Conservation (phyloP, 2,113 vertebrate species). For the Centropristis striata region DNA sequence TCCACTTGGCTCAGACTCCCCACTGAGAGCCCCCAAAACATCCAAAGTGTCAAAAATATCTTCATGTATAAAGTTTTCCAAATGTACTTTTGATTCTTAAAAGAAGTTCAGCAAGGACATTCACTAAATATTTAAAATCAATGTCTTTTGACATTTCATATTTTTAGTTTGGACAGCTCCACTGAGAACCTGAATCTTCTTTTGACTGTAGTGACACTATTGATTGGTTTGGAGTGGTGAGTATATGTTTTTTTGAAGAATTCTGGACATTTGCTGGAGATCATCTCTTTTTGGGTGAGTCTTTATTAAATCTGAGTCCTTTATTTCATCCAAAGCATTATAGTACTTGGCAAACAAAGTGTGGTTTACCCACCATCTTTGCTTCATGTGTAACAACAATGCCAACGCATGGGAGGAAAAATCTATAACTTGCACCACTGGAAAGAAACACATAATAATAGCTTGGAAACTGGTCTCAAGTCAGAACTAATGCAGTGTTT, state of each 20-base stretch:
- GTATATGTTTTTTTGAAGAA: not conserved
- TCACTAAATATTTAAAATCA: slow-evolving; percentile 7
- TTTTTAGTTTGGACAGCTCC: not conserved
- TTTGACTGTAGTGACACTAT: not conserved
- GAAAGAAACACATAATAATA: not conserved
- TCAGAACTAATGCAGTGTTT: not conserved
- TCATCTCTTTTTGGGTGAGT: not conserved
- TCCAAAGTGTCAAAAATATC: slow-evolving; percentile 40
- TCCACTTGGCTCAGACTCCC: slow-evolving; percentile 34
- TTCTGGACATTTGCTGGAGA: slow-evolving; percentile 9
- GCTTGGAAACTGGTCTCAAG: not conserved
- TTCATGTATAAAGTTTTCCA: slow-evolving; percentile 18
- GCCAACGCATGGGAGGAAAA: not conserved
- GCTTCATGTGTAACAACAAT: slow-evolving; percentile 7
- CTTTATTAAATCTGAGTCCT: not conserved
- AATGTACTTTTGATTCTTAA: slow-evolving; percentile 14
- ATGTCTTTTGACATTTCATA: not conserved
- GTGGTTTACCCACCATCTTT: not conserved
- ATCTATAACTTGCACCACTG: not conserved
- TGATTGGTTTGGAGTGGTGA: slow-evolving; percentile 29
- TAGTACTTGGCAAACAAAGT: not conserved
- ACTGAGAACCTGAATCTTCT: not conserved
- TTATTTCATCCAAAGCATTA: slow-evolving; percentile 1
- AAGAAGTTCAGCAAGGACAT: slow-evolving; percentile 9
- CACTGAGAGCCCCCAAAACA: slow-evolving; percentile 50